Percentiles rank a stretch among this genome's conserved stretches.
Evolutionary conservation across 2,888 invertebrate genomes (phyloP).

Genomic region (Brachyptera putata): DNA sequence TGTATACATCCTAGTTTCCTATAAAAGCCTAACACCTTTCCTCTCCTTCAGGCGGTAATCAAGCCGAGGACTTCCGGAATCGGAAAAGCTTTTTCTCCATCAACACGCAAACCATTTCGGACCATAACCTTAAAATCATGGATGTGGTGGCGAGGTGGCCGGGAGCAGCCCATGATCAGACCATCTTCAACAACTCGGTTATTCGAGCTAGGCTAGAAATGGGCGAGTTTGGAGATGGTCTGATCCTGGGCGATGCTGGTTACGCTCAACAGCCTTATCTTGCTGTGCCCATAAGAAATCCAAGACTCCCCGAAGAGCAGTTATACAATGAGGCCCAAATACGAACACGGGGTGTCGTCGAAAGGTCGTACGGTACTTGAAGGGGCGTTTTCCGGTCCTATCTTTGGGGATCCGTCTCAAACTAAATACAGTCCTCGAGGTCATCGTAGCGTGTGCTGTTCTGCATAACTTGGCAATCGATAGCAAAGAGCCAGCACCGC

Average conservation of each 20-base stretch:
- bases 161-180: conserved; percentile 22
- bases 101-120: conserved; percentile 21
- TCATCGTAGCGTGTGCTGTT: conserved; percentile 23
- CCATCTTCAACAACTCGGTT: conserved; percentile 21
- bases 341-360: conserved; percentile 22
- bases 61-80: conserved; percentile 21
- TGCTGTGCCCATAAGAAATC: conserved; percentile 17
- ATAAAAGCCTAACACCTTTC: no score
- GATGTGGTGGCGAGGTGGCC: conserved; percentile 25
- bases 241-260: conserved; percentile 26
- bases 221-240: conserved; percentile 21
- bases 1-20: no score
- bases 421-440: conserved; percentile 7
- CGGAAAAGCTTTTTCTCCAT: conserved; percentile 26
- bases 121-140: conserved; percentile 11
- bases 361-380: conserved; percentile 22
- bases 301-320: conserved; percentile 10
- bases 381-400: conserved; percentile 22
- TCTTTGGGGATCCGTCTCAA: conserved; percentile 7
- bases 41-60: conserved; percentile 13
- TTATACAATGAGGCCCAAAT: conserved; percentile 20
- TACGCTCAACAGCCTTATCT: conserved; percentile 4
- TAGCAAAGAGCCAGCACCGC: conserved; percentile 15
- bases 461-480: conserved; percentile 24
- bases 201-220: conserved; percentile 11